phyloP scores from a whole-genome alignment of 2,888 invertebrate species.

The Unio delphinus region DNA sequence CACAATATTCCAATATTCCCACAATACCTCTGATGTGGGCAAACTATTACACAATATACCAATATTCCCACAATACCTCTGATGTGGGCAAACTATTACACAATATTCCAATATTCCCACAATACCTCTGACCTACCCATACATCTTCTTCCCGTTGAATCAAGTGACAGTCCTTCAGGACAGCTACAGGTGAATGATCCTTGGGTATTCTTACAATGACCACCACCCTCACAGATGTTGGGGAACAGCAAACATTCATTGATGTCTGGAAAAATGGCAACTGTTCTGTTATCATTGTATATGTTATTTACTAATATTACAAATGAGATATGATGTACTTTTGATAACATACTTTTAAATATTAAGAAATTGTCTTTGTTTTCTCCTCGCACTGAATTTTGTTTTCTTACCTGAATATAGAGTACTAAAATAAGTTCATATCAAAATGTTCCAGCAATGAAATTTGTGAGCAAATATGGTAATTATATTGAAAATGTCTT shows the following conservation, averaged over 20 bases:
- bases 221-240: slow-evolving; percentile 83
- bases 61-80: not conserved
- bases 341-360: no score
- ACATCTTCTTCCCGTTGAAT: slow-evolving; percentile 84
- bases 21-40: slow-evolving; percentile 19
- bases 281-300: not conserved
- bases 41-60: not conserved
- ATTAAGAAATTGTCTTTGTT: no score
- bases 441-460: no score
- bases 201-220: slow-evolving; percentile 83
- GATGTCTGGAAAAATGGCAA: slow-evolving; percentile 76
- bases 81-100: slow-evolving; percentile 20
- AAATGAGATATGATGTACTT: no score
- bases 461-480: no score
- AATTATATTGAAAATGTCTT: no score
- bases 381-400: no score
- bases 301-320: no score
- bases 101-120: no score
- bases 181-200: slow-evolving; percentile 88
- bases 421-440: no score
- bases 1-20: no score
- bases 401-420: no score
- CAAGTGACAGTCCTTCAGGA: slow-evolving; percentile 85
- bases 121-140: slow-evolving; percentile 72
- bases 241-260: slow-evolving; percentile 84